phyloP scores from a whole-genome alignment of 2,888 invertebrate species.

The Acrobasis repandana region DNA sequence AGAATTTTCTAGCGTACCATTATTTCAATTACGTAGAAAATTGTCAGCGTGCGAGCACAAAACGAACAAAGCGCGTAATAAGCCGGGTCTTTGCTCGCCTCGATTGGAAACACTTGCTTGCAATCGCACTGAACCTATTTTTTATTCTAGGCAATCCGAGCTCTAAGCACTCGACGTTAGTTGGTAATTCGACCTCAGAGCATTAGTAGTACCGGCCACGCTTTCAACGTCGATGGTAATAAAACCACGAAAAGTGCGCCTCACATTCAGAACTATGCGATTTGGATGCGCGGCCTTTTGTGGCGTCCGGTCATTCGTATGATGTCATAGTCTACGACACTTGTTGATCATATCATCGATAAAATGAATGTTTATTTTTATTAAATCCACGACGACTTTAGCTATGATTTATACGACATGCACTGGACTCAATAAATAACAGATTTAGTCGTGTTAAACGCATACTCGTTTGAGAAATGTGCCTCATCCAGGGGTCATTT shows the following conservation, averaged over 20 bases:
- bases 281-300: slow-evolving; percentile 59
- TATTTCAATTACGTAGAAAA: slow-evolving; percentile 33
- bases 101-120: slow-evolving; percentile 60
- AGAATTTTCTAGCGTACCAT: slow-evolving; percentile 10
- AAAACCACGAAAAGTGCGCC: slow-evolving; percentile 63
- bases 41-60: slow-evolving; percentile 29
- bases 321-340: slow-evolving; percentile 25
- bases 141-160: slow-evolving; percentile 65
- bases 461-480: slow-evolving; percentile 25
- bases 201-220: slow-evolving; percentile 66
- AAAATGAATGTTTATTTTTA: slow-evolving; percentile 5
- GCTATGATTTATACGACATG: slow-evolving; percentile 21
- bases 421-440: slow-evolving; percentile 15
- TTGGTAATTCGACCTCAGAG: slow-evolving; percentile 73
- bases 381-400: background rate
- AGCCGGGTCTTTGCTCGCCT: slow-evolving; percentile 30
- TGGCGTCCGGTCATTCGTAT: slow-evolving; percentile 23
- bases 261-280: slow-evolving; percentile 58
- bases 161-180: slow-evolving; percentile 61
- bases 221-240: slow-evolving; percentile 66
- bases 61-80: slow-evolving; percentile 37
- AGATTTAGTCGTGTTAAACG: slow-evolving; percentile 28
- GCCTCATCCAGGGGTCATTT: slow-evolving; percentile 60
- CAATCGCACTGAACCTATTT: slow-evolving; percentile 59
- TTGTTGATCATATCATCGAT: slow-evolving; percentile 7